Conservation (phyloP, 1,140 invertebrate species). For the Drosophila sturtevanti region DNA sequence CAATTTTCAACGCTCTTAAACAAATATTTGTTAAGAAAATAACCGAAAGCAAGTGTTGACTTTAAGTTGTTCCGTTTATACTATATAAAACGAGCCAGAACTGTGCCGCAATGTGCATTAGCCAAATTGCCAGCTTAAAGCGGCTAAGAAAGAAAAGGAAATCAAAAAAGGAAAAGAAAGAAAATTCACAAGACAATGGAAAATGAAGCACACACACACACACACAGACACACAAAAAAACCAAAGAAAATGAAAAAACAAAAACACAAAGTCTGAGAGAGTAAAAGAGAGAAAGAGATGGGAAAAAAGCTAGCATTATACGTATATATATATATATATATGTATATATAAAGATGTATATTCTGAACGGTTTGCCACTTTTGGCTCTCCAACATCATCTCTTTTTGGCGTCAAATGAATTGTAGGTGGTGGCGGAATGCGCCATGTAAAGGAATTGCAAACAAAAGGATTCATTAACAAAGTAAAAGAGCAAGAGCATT, state of each 20-base stretch:
- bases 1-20: constrained; percentile 19
- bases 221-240: neutral
- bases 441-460: constrained; percentile 61
- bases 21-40: constrained; percentile 60
- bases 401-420: neutral
- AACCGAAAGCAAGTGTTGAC: constrained; percentile 21
- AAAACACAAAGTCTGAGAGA: neutral
- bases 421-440: constrained; percentile 17
- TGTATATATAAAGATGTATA: neutral
- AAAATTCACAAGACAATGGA: constrained; percentile 11
- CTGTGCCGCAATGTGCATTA: constrained; percentile 10
- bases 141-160: constrained; percentile 21
- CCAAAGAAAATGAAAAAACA: neutral
- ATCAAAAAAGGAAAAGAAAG: constrained; percentile 16
- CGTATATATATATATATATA: too few species aligned
- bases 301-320: too few species aligned
- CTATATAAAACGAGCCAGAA: constrained; percentile 24
- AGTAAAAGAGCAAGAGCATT: constrained; percentile 69
- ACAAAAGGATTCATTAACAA: constrained; percentile 80
- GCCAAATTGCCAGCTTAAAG: constrained; percentile 20
- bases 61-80: constrained; percentile 29
- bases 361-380: constrained; percentile 16
- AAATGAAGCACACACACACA: neutral
- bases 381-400: constrained; percentile 1
- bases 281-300: neutral